Base-by-base conservation (phyloP, 2,888 invertebrate species). In the Calliopum simillimum region DNA sequence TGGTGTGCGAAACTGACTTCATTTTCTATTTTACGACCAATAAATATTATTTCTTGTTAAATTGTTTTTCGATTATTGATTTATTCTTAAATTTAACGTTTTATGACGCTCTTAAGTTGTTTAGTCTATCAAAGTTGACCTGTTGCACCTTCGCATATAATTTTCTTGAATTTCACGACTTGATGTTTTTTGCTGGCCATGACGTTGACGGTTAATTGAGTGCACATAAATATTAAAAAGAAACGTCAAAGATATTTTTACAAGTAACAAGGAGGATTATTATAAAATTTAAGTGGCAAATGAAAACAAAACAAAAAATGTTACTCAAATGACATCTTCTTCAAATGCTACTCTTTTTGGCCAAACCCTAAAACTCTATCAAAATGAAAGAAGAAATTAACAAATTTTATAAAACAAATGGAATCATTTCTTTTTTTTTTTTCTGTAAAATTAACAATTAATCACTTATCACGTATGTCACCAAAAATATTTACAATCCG, bases 401-500 rank as follows among this genome's bases (percentile, higher is more conserved):
- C 51, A 21, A n/a, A 51, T 21, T 51, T 16, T 11, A 51, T 21
- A 16, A 16, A 51, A 16, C 51, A 51, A 51, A 16, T 19, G 51
- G 49, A 1, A 43, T 19, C 21, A 61, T 33, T 55, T 55, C 46
- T 66, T 66, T 33, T n/a, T n/a, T n/a, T n/a, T n/a, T n/a, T n/a
- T n/a, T n/a, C n/a, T 19, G 19, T 43, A 55, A 43, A 25, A 16
- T 53, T 55, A 23, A 8, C 55, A 33, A 59, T 59, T 67, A 67
- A 67, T 67, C 67, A 67, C 58, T 67, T 41, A 67, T 59, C 67
- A 67, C 67, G 65, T 65, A 65, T 65, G 65, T 65, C 65, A 55
- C 65, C 65, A 53, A 65, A n/a, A 55, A 47, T 33, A 64, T 19
- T 43, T 12, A 13, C 33, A 64, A 33, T 33, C 33, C 33, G 33